A percentile compares a stretch with the other conserved stretches of the same genome.
Conservation (phyloP, 2,797 vertebrate genomes). For the Tokudaia tokunoshimensis region DNA sequence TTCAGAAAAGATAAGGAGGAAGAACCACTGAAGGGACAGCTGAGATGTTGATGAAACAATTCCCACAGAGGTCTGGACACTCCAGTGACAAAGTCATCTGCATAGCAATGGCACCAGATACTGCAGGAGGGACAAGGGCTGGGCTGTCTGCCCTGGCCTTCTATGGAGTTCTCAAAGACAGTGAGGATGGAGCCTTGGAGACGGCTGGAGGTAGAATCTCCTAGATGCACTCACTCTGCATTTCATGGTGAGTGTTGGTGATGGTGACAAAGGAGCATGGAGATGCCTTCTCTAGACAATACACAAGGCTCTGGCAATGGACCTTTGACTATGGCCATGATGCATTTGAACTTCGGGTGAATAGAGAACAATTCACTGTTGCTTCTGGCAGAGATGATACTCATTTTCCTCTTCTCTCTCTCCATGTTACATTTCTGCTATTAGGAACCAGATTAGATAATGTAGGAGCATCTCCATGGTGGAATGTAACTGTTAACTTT, state of each 20-base stretch:
- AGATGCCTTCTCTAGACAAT: not conserved
- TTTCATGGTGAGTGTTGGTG: not conserved
- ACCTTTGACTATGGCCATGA: not conserved
- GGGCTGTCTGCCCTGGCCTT: not conserved
- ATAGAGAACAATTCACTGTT: constrained; percentile 42
- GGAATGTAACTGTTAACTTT: not conserved
- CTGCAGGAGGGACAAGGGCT: not conserved
- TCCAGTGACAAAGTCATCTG: constrained; percentile 60
- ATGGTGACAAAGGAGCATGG: not conserved
- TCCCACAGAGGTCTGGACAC: constrained; percentile 44
- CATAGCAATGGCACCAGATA: constrained; percentile 55
- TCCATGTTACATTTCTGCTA: not conserved
- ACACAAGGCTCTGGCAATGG: not conserved
- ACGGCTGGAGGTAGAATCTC: constrained; percentile 77
- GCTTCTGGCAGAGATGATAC: constrained; percentile 18
- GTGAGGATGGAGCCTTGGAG: constrained; percentile 30
- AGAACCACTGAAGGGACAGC: not conserved
- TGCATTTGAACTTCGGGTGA: not conserved
- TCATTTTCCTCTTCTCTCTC: constrained; percentile 31
- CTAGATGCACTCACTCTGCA: constrained; percentile 42
- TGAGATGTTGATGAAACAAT: constrained; percentile 37
- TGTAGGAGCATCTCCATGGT: not conserved
- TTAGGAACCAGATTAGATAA: constrained; percentile 13
- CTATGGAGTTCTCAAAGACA: constrained; percentile 16
- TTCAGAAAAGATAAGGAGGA: not conserved